Evolutionary conservation across 2,888 invertebrate species (phyloP).

Genomic region (Synanthedon formicaeformis): DNA sequence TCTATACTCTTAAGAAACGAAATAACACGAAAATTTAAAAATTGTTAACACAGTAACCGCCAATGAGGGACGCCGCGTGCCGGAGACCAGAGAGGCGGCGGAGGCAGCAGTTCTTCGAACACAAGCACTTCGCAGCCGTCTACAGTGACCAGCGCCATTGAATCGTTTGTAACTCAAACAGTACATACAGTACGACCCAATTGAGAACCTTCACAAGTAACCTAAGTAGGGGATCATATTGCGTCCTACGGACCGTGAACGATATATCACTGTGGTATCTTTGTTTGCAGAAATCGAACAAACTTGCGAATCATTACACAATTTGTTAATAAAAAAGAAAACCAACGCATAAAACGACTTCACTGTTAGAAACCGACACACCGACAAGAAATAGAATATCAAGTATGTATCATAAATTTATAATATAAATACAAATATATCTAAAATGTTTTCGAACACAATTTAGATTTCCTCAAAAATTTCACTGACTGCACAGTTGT

Average conservation of each 20-base stretch:
- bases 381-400: no score
- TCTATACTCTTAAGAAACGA: constrained; percentile 27
- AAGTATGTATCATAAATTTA: not conserved
- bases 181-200: constrained; percentile 26
- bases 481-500: not conserved
- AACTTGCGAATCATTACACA: not conserved
- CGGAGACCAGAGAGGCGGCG: constrained; percentile 50
- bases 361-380: no score
- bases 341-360: no score
- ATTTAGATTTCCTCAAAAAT: no score
- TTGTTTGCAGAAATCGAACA: not conserved
- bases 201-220: constrained; percentile 54
- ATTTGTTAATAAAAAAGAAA: no score
- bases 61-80: constrained; percentile 60
- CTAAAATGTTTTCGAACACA: no score
- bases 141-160: constrained; percentile 40
- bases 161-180: constrained; percentile 27
- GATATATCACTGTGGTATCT: no score
- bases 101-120: constrained; percentile 15
- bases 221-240: constrained; percentile 39
- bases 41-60: constrained; percentile 69
- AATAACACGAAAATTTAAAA: constrained; percentile 25
- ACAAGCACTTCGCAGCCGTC: constrained; percentile 27
- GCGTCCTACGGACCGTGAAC: constrained; percentile 54
- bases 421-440: constrained; percentile 1